Evolutionary conservation across 2,113 vertebrate species (phyloP).

Genomic region (Oenanthe melanoleuca): DNA sequence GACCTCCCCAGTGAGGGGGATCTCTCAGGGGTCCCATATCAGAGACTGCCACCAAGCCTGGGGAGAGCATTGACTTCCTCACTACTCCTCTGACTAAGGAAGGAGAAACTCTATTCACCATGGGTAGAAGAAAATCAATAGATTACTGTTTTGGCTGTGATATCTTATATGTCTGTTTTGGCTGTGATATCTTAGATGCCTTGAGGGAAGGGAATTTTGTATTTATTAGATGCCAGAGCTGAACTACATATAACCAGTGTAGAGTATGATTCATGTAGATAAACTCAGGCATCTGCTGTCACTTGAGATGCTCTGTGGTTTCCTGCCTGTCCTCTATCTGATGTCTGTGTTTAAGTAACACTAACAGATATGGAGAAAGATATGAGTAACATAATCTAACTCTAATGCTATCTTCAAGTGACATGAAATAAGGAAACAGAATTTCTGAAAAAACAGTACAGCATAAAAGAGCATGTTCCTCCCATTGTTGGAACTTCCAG

Average conservation of each 20-base stretch:
- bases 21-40: rapidly evolving
- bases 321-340: background rate
- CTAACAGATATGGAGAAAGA: background rate
- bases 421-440: background rate
- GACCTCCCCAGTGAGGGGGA: background rate
- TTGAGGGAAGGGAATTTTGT: background rate
- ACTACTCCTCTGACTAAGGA: background rate
- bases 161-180: background rate
- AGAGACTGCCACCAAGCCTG: background rate
- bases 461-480: background rate
- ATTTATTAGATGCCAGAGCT: background rate
- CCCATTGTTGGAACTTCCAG: background rate
- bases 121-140: background rate
- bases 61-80: background rate
- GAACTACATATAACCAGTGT: background rate
- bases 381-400: background rate
- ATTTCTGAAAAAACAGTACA: background rate
- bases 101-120: background rate
- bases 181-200: background rate
- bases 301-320: background rate
- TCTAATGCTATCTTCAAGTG: background rate
- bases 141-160: background rate
- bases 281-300: background rate
- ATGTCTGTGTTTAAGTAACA: background rate
- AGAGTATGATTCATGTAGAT: background rate